Percentiles rank a stretch among this genome's conserved stretches.
phyloP scores from a whole-genome alignment of 2,888 invertebrate species.

The Tipula vernalis region DNA sequence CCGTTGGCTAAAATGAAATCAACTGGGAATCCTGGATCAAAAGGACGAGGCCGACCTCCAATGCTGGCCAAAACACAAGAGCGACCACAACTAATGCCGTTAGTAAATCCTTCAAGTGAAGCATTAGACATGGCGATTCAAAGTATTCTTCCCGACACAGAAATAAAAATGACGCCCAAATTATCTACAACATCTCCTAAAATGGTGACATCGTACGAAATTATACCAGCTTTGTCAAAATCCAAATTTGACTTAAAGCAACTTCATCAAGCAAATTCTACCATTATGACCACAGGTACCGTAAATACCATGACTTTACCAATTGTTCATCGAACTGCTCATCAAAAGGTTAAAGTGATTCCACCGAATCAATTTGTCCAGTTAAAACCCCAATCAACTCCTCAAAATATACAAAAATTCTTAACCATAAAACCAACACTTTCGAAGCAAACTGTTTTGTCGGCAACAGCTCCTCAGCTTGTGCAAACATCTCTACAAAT shows the following conservation, averaged over 20 bases:
- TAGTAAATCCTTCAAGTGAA: constrained; percentile 22
- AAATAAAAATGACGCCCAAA: constrained; percentile 19
- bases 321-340: constrained; percentile 22
- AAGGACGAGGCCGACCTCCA: constrained; percentile 38
- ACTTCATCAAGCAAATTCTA: not conserved
- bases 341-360: constrained; percentile 32
- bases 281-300: not conserved
- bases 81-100: constrained; percentile 13
- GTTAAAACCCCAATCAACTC: constrained; percentile 24
- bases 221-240: constrained; percentile 20
- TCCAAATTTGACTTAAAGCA: constrained; percentile 13
- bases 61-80: constrained; percentile 27
- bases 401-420: constrained; percentile 27
- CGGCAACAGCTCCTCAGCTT: not conserved
- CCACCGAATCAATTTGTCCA: constrained; percentile 33
- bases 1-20: constrained; percentile 25
- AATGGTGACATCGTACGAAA: constrained; percentile 22
- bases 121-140: constrained; percentile 34
- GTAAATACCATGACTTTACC: constrained; percentile 10
- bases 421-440: constrained; percentile 28
- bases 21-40: constrained; percentile 41
- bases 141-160: constrained; percentile 29
- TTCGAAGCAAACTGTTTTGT: constrained; percentile 14
- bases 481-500: not conserved
- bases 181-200: not conserved